Base-by-base conservation (phyloP, 2,888 invertebrate genomes). In the Drymonia ruficornis region DNA sequence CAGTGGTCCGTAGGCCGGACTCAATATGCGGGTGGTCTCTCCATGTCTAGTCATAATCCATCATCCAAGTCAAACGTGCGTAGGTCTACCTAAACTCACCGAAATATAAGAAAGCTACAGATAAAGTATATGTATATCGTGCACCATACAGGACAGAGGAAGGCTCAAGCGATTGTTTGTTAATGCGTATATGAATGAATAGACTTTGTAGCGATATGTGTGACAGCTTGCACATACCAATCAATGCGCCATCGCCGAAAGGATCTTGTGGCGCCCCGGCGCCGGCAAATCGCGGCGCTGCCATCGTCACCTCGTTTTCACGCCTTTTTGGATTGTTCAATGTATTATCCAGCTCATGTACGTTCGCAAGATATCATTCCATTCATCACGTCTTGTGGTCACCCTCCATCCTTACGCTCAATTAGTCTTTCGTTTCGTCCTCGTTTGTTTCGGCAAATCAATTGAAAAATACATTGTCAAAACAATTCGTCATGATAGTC, bases 231-330 rank as follows among this genome's bases (percentile, higher is more conserved):
- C 40, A 40, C 40, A 16, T 43, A 43, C 12, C 43, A 43, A 43
- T 43, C 43, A 43, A 19, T 18, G 42, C 42, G 19, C 13, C 19
- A 48, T 48, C 49, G 36, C 36, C 36, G 42, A 56, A 53, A 56
- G 50, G 38, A 55, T 48, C 52, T 28, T 47, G 42, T 13, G 52
- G 50, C 56, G 52, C 52, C n/a, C n/a, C 50, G 56, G 40, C 54
- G 19, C 49, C 15, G 38, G 9, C 65, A 65, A 69, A 63, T 53
- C 65, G 53, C 45, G 59, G 54, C 52, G 55, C 44, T 58, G 54
- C 52, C 47, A n/a, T n/a, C n/a, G 18, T n/a, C 29, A 31, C 38
- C 53, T 58, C 50, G 45, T 50, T 54, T 47, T 50, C n/a, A 55
- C 7, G 28, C 54, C 52, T 63, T 61, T 67, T 64, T 70, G 50